phyloP scores from a whole-genome alignment of 2,113 vertebrate species.

The Ceratotherium simum region DNA sequence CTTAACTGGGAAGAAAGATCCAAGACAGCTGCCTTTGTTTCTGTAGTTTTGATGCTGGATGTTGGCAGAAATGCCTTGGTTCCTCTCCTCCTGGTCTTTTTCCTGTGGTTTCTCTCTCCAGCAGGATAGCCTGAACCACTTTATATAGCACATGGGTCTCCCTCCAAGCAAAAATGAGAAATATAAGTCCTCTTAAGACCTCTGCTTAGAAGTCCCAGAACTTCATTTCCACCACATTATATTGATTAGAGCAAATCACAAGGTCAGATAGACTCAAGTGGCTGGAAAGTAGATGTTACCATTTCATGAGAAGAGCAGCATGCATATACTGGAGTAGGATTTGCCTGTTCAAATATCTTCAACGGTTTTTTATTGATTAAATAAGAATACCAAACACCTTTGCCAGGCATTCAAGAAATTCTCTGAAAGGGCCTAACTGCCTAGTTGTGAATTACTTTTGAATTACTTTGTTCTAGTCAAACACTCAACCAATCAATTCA shows the following conservation, averaged over 20 bases:
- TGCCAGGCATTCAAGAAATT: background rate
- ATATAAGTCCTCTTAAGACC: background rate
- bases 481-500: background rate
- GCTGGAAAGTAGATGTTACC: background rate
- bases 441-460: background rate
- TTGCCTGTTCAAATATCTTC: background rate
- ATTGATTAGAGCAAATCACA: background rate
- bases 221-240: background rate
- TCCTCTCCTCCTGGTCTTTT: background rate
- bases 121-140: rapidly evolving
- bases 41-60: background rate
- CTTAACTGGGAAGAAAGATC: background rate
- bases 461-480: background rate
- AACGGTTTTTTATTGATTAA: background rate
- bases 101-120: background rate
- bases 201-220: background rate
- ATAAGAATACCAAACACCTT: background rate
- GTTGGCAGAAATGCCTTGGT: background rate
- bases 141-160: background rate
- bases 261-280: background rate
- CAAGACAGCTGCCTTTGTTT: background rate
- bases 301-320: background rate
- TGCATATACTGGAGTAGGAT: background rate
- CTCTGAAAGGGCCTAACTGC: background rate
- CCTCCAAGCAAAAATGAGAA: background rate